These are phyloP conservation scores for Oncorhynchus nerka DNA, from an alignment of 2,113 vertebrate species.

Conservation along the genomic window DNA sequence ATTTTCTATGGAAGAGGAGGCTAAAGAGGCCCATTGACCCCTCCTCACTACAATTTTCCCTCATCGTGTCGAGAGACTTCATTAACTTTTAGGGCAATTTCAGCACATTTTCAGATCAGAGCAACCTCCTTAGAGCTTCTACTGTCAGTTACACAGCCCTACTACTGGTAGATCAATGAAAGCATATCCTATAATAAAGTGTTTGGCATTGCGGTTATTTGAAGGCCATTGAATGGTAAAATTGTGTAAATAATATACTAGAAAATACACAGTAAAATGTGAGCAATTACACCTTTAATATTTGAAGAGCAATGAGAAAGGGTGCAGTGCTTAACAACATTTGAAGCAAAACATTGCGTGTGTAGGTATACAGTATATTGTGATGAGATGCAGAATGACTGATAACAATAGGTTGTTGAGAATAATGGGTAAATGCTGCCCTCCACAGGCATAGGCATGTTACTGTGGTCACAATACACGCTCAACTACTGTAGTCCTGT, in stretches of 20 bases:
- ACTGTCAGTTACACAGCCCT: conserved; percentile 13
- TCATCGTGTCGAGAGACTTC: conserved; percentile 80
- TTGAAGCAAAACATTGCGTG: conserved; percentile 5
- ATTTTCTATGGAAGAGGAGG: conserved; percentile 72
- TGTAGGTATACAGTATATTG: not conserved
- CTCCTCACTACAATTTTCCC: conserved; percentile 75
- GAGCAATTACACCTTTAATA: not conserved
- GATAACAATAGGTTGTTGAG: conserved; percentile 1
- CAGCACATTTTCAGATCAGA: conserved; percentile 47
- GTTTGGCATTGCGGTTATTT: conserved; percentile 22
- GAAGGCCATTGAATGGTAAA: not conserved
- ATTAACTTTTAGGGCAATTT: conserved; percentile 79
- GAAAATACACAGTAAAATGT: not conserved
- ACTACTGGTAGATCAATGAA: conserved; percentile 30
- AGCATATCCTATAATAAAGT: conserved; percentile 21
- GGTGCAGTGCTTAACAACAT: too few species aligned
- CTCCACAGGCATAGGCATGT: conserved; percentile 51
- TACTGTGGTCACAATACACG: not conserved
- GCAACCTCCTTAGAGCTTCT: conserved; percentile 13
- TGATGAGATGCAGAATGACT: not conserved
- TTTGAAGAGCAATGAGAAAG: not conserved
- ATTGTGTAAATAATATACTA: not conserved
- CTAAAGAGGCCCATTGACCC: conserved; percentile 77
- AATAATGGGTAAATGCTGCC: conserved; percentile 65
- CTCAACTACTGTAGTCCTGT: too few species aligned